Evolutionary conservation across 2,797 vertebrate genomes (phyloP).

Genomic region (Tokudaia muenninki): DNA sequence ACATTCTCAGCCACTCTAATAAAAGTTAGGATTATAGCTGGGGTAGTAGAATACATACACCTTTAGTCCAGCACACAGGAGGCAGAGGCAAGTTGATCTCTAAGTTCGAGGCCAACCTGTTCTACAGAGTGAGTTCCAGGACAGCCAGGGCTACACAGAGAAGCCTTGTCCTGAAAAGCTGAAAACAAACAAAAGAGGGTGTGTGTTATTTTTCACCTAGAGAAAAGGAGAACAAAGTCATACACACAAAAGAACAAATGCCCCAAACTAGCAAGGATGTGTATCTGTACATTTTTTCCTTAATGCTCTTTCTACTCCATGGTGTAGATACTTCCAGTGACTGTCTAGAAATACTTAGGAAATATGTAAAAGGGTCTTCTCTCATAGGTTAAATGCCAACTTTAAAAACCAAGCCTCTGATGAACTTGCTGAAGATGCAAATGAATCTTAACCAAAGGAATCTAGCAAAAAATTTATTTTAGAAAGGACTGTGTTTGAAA

Average conservation of each 20-base stretch:
- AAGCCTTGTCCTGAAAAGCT: background rate
- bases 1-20: background rate
- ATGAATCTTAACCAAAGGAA: background rate
- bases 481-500: background rate
- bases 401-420: background rate
- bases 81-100: background rate
- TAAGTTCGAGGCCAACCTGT: background rate
- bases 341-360: background rate
- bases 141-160: background rate
- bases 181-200: background rate
- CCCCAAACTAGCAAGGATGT: background rate
- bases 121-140: background rate
- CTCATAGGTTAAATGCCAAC: background rate
- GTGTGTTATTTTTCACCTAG: background rate
- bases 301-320: background rate
- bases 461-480: constrained; percentile 2
- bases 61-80: background rate
- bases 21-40: background rate
- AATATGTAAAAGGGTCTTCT: background rate
- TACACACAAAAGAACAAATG: background rate
- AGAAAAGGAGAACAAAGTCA: background rate
- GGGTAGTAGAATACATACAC: background rate
- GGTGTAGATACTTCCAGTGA: background rate
- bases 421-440: background rate
- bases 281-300: background rate